Base-by-base conservation (phyloP, 2,113 vertebrate genomes). In the Danio rerio region DNA sequence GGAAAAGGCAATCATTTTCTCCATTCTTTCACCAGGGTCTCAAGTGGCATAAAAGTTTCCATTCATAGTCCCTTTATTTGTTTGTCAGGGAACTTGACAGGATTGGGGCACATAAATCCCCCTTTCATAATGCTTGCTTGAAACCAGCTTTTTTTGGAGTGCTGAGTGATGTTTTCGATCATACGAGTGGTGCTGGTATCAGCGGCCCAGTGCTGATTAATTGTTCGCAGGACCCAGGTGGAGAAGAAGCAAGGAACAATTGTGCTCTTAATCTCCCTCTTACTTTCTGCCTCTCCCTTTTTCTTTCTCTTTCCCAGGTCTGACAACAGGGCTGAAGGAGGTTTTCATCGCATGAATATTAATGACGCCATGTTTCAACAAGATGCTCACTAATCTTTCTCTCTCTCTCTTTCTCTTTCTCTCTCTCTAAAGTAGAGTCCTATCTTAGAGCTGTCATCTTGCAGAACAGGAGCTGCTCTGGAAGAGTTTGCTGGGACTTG, bases 171-270 rank as follows among this genome's bases (percentile, higher is more conserved):
- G 56, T 63, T 77, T 81, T 56, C 21, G 68, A 43, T 66, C 77
- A 68, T 43, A 52, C 45, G 53, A 40, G 74, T 74, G 10, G n/a
- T 52, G 52, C 74, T 83, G 56, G n/a, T 78, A 76, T 86, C 62
- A 58, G 50, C 49, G 59, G 13, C 52, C 70, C 68, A 16, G 6
- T 56, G 40, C 69, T 81, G 72, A 81, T 63, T 83, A 78, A 83
- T 76, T 83, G 81, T 82, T 83, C 40, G 13, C 70, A 59, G 78
- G 62, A 86, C 63, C 63, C 84, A 83, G 81, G 76, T 86, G 77
- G 81, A 80, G 70, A 76, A 86, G 63, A 65, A 71, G 62, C 13
- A 42, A 73, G 11, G 43, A 70, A 68, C 73, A 74, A 68, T 82
- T 49, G 77, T 79, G 77, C 42, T 83, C 21, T 43, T 62, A 47